Conservation (phyloP, 2,113 vertebrate species). For the Bos taurus region DNA sequence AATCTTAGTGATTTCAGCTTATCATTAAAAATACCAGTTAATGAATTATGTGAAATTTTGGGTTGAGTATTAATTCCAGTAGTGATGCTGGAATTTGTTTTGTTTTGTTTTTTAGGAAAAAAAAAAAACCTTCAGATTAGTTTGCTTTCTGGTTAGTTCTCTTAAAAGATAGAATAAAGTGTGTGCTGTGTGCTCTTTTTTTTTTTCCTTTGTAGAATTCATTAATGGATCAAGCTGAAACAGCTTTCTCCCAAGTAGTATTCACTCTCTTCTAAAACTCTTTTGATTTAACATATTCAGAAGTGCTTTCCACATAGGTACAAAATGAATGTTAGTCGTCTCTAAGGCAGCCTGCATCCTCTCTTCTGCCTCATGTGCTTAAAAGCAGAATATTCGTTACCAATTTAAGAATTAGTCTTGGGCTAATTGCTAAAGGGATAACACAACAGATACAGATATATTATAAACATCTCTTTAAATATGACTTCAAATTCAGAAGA, state of each 20-base stretch:
- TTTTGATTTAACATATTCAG: background rate
- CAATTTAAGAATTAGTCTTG: background rate
- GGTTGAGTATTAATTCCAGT: background rate
- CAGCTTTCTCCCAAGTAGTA: background rate
- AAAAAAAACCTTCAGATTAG: background rate
- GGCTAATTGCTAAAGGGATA: background rate
- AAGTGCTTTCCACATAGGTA: background rate
- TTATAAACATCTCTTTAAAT: background rate
- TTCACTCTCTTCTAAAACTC: background rate
- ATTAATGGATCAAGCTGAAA: background rate
- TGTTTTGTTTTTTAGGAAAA: background rate
- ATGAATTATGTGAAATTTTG: background rate
- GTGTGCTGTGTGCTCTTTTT: background rate
- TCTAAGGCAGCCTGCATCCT: background rate
- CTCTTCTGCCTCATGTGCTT: background rate
- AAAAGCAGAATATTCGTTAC: background rate
- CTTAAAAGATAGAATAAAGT: background rate
- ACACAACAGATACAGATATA: background rate
- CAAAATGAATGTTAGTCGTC: background rate
- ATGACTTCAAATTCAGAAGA: background rate
- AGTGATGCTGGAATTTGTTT: background rate
- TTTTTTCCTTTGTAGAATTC: background rate
- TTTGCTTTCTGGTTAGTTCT: constrained; percentile 9
- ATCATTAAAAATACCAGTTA: constrained; percentile 1
- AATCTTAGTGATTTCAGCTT: constrained; percentile 1